phyloP scores from a whole-genome alignment of 2,888 invertebrate genomes.

The Agriopis marginaria region DNA sequence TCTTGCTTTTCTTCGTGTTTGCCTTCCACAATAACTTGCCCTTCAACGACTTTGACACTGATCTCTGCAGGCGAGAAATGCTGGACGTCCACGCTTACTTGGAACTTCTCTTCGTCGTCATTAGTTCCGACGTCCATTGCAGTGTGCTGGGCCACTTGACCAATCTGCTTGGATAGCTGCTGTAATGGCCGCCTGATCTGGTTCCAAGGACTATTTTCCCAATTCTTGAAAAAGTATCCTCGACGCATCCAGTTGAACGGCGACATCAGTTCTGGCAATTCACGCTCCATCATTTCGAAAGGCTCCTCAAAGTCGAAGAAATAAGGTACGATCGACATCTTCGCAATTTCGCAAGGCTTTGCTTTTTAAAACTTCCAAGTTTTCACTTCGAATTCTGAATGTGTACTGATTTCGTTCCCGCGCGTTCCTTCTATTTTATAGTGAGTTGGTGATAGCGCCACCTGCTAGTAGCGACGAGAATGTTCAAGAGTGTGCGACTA shows the following conservation, averaged over 20 bases:
- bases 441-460: constrained; percentile 49
- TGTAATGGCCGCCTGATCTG: constrained; percentile 65
- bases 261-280: constrained; percentile 56
- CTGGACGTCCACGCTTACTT: constrained; percentile 91
- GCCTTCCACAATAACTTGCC: constrained; percentile 89
- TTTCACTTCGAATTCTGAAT: constrained; percentile 26
- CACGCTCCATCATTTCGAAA: constrained; percentile 70
- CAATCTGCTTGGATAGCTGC: constrained; percentile 65
- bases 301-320: constrained; percentile 69
- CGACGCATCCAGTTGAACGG: constrained; percentile 53
- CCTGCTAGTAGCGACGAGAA: constrained; percentile 45
- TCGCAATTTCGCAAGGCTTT: constrained; percentile 47
- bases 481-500: constrained; percentile 38
- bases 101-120: constrained; percentile 86
- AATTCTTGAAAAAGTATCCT: constrained; percentile 51
- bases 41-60: constrained; percentile 90
- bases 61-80: constrained; percentile 92
- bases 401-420: constrained; percentile 44
- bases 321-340: constrained; percentile 72
- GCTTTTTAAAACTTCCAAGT: constrained; percentile 29
- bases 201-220: constrained; percentile 53
- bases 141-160: constrained; percentile 71
- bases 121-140: constrained; percentile 76
- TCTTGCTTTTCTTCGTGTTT: constrained; percentile 92
- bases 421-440: constrained; percentile 53